phyloP scores from a whole-genome alignment of 2,888 invertebrate genomes.

The Stenchaetothrips biformis region DNA sequence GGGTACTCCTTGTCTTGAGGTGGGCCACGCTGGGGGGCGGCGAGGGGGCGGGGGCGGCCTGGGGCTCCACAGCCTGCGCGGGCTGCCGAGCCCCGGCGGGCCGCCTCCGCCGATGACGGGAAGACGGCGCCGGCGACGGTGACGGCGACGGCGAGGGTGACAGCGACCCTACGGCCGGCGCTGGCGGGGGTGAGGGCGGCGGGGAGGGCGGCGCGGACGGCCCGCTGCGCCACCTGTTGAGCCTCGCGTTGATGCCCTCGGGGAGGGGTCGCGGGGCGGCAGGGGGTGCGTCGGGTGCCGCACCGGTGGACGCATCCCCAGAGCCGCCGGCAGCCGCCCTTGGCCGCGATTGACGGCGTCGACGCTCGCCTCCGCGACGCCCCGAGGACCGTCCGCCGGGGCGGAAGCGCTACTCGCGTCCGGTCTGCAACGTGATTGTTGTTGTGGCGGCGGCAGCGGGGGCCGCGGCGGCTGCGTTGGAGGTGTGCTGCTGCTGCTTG shows the following conservation, averaged over 20 bases:
- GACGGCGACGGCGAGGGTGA: constrained; percentile 31
- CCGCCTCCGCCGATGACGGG: constrained; percentile 15
- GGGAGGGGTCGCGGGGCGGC: background rate
- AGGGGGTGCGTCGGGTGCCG: background rate
- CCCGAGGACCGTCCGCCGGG: constrained; percentile 30
- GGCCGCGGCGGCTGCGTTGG: constrained; percentile 39
- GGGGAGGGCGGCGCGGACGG: background rate
- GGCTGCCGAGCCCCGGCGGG: constrained; percentile 13
- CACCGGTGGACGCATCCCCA: background rate
- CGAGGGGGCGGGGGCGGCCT: constrained; percentile 2
- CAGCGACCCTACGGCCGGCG: constrained; percentile 28
- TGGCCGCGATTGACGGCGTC: constrained; percentile 23
- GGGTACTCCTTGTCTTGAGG: constrained; percentile 12
- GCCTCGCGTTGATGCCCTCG: background rate
- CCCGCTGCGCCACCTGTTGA: constrained; percentile 15
- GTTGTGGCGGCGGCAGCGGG: constrained; percentile 27
- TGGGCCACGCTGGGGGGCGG: constrained; percentile 3
- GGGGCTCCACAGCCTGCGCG: constrained; percentile 4
- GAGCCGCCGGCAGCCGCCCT: constrained; percentile 1
- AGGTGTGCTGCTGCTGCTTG: constrained; percentile 39
- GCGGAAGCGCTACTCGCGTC: constrained; percentile 19
- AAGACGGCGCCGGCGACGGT: constrained; percentile 29
- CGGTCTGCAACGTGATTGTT: constrained; percentile 26
- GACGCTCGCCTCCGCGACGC: constrained; percentile 27
- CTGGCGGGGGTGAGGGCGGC: constrained; percentile 33